phyloP scores from a whole-genome alignment of 2,888 invertebrate species.

The Athrips mouffetella region DNA sequence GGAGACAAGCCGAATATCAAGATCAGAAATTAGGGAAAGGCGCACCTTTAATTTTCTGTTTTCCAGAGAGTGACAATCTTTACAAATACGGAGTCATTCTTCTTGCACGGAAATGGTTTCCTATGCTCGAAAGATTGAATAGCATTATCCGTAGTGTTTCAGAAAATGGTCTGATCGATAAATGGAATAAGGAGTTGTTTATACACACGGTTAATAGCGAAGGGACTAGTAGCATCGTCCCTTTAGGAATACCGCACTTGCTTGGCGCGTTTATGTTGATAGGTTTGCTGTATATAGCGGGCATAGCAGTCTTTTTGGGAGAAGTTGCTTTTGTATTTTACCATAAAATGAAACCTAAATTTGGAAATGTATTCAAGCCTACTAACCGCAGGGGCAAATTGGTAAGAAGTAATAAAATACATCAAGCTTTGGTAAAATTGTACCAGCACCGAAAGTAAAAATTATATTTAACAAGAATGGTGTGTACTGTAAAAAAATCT shows the following conservation, averaged over 20 bases:
- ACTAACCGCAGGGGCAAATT: neutral
- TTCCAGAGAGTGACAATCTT: constrained; percentile 63
- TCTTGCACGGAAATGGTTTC: constrained; percentile 67
- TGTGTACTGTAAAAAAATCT: too few species aligned
- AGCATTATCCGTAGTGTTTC: constrained; percentile 66
- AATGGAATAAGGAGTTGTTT: constrained; percentile 69
- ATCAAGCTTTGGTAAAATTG: neutral
- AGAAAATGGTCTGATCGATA: constrained; percentile 70
- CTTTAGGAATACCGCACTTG: constrained; percentile 62
- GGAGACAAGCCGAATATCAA: constrained; percentile 65
- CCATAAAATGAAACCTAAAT: neutral
- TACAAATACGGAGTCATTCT: constrained; percentile 74
- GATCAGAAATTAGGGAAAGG: constrained; percentile 68
- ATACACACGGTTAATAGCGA: constrained; percentile 45
- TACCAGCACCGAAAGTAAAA: too few species aligned
- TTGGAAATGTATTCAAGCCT: neutral
- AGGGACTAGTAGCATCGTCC: constrained; percentile 48
- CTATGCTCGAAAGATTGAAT: constrained; percentile 63
- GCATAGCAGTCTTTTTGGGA: constrained; percentile 53
- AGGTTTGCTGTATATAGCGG: constrained; percentile 57
- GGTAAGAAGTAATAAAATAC: neutral
- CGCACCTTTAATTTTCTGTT: constrained; percentile 62
- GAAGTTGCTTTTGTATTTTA: constrained; percentile 38
- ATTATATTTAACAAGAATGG: too few species aligned
- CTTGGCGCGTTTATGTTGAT: constrained; percentile 71